Percentiles rank a stretch among this genome's conserved stretches.
phyloP scores from a whole-genome alignment of 2,797 vertebrate species.

The Megalops cyprinoides region DNA sequence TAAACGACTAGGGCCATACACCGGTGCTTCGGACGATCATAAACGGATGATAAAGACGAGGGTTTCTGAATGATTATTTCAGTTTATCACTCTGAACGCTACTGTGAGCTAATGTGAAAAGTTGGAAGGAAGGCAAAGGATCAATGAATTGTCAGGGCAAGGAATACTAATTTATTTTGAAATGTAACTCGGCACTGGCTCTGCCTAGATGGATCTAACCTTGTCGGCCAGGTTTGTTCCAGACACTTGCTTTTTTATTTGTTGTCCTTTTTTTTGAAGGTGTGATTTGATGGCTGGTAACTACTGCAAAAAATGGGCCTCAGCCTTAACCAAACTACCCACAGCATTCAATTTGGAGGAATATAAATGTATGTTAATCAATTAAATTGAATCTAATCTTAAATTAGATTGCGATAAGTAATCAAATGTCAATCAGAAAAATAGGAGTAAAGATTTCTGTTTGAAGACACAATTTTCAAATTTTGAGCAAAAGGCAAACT shows the following conservation, averaged over 20 bases:
- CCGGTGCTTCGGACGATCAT: background rate
- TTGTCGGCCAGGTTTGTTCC: background rate
- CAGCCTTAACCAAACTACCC: background rate
- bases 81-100: background rate
- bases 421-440: background rate
- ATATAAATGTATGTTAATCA: background rate
- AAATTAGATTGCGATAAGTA: background rate
- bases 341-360: background rate
- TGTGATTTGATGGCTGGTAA: background rate
- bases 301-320: background rate
- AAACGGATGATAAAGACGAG: too few relatives aligned
- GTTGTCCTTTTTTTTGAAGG: background rate
- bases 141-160: background rate
- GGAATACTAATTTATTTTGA: background rate
- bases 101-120: background rate
- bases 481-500: background rate
- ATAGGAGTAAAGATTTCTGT: background rate
- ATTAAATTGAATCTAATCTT: background rate
- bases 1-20: background rate
- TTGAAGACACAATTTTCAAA: background rate
- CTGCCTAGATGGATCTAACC: background rate
- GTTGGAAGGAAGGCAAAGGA: background rate
- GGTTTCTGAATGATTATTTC: background rate
- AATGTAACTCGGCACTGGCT: background rate
- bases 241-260: background rate